Conservation (phyloP, 2,888 invertebrate genomes). For the Meghimatium bilineatum region DNA sequence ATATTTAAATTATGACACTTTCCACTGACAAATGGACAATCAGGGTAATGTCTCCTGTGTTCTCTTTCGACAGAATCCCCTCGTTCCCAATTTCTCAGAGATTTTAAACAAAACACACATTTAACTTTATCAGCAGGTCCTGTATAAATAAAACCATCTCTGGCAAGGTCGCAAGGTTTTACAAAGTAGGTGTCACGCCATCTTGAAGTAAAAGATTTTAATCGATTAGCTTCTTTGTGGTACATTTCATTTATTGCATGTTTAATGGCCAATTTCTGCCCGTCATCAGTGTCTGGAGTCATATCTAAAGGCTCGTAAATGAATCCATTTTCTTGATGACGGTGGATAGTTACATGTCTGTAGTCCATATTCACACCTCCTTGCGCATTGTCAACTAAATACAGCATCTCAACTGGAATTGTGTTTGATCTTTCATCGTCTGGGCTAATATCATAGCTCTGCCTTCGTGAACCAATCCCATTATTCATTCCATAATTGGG, state of each 20-base stretch:
- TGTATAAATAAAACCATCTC: conserved; percentile 91
- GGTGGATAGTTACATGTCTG: not conserved
- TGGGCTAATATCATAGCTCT: conserved; percentile 45
- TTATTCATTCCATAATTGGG: not conserved
- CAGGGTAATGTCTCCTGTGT: conserved; percentile 92
- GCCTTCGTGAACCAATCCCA: not conserved
- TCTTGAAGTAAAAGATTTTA: conserved; percentile 27
- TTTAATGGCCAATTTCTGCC: not conserved
- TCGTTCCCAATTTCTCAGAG: conserved; percentile 93
- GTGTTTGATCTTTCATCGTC: conserved; percentile 38
- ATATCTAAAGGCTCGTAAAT: conserved; percentile 40
- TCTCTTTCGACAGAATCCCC: conserved; percentile 94
- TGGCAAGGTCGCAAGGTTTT: conserved; percentile 81
- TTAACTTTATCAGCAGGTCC: conserved; percentile 87
- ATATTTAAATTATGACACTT: conserved; percentile 20
- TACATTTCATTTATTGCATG: not conserved
- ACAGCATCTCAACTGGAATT: conserved; percentile 13
- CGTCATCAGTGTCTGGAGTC: not conserved
- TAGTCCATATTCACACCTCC: not conserved
- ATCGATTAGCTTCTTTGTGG: conserved; percentile 34
- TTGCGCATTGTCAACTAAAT: not conserved
- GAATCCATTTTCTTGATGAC: not conserved
- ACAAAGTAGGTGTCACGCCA: conserved; percentile 42
- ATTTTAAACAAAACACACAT: conserved; percentile 94
- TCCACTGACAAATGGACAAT: conserved; percentile 84